phyloP scores from a whole-genome alignment of 2,113 vertebrate species.

The Serinus canaria region DNA sequence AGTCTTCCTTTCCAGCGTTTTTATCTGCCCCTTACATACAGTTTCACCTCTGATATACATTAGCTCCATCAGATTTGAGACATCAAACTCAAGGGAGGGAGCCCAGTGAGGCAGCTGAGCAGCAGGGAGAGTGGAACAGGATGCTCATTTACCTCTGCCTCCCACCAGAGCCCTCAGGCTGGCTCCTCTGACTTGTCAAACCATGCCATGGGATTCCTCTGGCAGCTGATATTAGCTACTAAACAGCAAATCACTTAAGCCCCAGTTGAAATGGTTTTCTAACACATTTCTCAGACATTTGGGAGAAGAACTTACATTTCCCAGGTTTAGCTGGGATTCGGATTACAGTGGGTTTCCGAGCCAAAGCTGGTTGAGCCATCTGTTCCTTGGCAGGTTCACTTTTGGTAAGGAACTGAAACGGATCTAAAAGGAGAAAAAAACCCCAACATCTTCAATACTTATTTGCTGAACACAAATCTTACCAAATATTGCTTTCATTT shows the following conservation, averaged over 20 bases:
- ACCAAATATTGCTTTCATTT: conserved; percentile 51
- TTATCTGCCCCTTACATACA: not conserved
- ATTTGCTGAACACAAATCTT: conserved; percentile 34
- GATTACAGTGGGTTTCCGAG: conserved; percentile 91
- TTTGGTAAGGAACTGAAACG: conserved; percentile 73
- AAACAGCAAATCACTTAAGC: not conserved
- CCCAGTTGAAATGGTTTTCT: not conserved
- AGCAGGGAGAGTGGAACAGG: not conserved
- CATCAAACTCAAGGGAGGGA: not conserved
- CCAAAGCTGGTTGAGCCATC: conserved; percentile 41
- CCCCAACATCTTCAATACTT: conserved; percentile 20
- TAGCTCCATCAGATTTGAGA: not conserved
- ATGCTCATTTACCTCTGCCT: not conserved
- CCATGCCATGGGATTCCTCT: not conserved
- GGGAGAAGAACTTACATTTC: conserved; percentile 69
- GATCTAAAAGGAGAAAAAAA: conserved; percentile 72
- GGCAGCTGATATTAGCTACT: not conserved
- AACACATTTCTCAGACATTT: not conserved
- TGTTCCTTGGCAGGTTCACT: conserved; percentile 59
- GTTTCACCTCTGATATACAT: not conserved
- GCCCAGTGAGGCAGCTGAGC: not conserved
- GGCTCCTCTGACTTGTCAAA: not conserved
- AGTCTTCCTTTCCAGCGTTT: not conserved
- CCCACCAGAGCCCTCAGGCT: not conserved
- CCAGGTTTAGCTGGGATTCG: conserved; percentile 82